These are phyloP conservation scores for Thysanoteuthis rhombus DNA, from an alignment of 2,888 invertebrate genomes.

Conservation along the genomic window DNA sequence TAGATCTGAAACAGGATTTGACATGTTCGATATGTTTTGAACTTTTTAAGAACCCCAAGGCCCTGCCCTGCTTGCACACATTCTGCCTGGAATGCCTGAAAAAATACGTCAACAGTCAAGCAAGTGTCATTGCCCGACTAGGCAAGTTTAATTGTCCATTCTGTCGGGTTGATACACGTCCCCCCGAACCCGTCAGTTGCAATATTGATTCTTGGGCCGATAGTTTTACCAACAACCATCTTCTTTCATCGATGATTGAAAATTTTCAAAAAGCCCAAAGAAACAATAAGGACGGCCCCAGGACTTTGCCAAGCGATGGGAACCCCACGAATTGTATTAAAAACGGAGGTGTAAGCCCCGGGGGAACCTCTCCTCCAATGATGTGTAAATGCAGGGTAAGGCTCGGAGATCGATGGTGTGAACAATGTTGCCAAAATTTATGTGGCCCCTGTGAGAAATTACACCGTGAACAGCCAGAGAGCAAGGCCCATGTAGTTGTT, in stretches of 20 bases:
- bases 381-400: neutral
- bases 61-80: neutral
- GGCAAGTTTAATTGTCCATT: neutral
- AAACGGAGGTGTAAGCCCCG: neutral
- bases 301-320: neutral
- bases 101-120: neutral
- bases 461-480: neutral
- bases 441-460: neutral
- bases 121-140: neutral
- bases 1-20: neutral
- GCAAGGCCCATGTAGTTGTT: neutral
- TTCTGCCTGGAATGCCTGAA: neutral
- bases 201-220: neutral
- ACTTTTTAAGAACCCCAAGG: neutral
- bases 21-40: slow-evolving; percentile 23
- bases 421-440: neutral
- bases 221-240: neutral
- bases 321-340: neutral
- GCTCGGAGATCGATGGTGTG: neutral
- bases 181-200: neutral
- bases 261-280: neutral
- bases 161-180: neutral
- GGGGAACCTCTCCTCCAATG: neutral
- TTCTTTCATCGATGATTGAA: neutral
- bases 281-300: neutral